phyloP scores from a whole-genome alignment of 2,113 vertebrate genomes.

The Rhizomys pruinosus region DNA sequence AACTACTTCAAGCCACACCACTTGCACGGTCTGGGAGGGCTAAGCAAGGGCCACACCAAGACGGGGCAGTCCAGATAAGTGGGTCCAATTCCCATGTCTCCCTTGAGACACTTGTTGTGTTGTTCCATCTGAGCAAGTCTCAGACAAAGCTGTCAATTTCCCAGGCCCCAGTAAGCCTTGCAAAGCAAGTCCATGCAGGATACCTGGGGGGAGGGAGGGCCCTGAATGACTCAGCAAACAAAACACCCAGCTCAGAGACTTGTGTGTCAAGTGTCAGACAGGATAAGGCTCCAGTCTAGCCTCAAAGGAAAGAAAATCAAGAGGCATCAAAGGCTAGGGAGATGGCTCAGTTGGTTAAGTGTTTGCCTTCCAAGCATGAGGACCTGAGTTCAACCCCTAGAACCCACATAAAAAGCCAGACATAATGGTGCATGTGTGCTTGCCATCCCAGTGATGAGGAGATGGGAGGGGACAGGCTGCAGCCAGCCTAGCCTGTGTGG shows the following conservation, averaged over 20 bases:
- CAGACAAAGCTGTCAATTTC: not conserved
- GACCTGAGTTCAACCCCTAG: not conserved
- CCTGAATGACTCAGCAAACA: not conserved
- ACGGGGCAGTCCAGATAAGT: slow-evolving; percentile 61
- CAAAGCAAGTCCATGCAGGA: not conserved
- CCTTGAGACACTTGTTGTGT: not conserved
- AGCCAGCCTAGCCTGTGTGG: too few species aligned
- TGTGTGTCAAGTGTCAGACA: not conserved
- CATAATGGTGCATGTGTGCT: not conserved
- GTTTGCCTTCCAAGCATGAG: not conserved
- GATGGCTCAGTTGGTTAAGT: not conserved
- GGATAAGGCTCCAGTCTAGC: not conserved
- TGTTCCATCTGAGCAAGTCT: not conserved
- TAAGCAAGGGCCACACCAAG: not conserved
- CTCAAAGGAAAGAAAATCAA: slow-evolving; percentile 51
- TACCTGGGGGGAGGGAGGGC: too few species aligned
- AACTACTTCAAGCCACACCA: slow-evolving; percentile 68
- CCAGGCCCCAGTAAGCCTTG: not conserved
- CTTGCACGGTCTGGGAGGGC: not conserved
- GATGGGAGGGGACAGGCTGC: not conserved
- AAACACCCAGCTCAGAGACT: accelerated
- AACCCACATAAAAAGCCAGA: not conserved
- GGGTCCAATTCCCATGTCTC: slow-evolving; percentile 54
- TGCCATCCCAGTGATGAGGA: not conserved
- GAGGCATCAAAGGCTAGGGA: slow-evolving; percentile 21